These are phyloP conservation scores for Scyliorhinus canicula DNA, from an alignment of 2,797 vertebrate species.

Conservation along the genomic window DNA sequence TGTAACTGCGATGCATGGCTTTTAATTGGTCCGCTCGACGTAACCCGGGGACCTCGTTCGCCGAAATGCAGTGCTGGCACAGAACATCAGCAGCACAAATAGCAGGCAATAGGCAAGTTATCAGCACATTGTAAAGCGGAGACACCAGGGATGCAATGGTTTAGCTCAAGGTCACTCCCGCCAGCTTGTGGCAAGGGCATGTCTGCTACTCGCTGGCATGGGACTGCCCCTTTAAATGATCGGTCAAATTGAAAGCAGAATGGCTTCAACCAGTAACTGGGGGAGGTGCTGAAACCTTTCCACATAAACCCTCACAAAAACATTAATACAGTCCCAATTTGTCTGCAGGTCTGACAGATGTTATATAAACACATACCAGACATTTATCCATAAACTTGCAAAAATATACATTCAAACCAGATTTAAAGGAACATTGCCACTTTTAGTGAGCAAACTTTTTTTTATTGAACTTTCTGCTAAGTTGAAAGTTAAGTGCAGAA, in stretches of 20 bases:
- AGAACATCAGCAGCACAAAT: conserved; percentile 23
- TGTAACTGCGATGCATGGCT: background rate
- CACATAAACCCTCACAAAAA: background rate
- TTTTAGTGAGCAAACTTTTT: background rate
- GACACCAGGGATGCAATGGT: conserved; percentile 32
- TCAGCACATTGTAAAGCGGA: background rate
- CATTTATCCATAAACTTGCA: background rate
- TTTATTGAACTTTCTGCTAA: background rate
- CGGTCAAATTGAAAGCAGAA: background rate
- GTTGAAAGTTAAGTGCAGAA: background rate
- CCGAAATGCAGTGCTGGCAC: no score
- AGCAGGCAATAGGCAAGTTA: conserved; percentile 17
- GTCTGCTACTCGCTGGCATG: background rate
- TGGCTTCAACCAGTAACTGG: background rate
- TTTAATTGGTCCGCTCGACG: background rate
- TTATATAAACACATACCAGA: conserved; percentile 8
- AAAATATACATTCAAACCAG: conserved; percentile 1
- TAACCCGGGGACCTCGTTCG: background rate
- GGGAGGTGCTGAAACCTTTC: background rate
- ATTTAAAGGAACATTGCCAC: conserved; percentile 10
- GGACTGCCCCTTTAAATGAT: background rate
- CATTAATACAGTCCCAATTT: background rate
- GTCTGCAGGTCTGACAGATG: background rate
- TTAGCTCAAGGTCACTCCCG: background rate
- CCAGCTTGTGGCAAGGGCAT: background rate